phyloP scores from a whole-genome alignment of 2,888 invertebrate species.

The Melanchra persicariae region DNA sequence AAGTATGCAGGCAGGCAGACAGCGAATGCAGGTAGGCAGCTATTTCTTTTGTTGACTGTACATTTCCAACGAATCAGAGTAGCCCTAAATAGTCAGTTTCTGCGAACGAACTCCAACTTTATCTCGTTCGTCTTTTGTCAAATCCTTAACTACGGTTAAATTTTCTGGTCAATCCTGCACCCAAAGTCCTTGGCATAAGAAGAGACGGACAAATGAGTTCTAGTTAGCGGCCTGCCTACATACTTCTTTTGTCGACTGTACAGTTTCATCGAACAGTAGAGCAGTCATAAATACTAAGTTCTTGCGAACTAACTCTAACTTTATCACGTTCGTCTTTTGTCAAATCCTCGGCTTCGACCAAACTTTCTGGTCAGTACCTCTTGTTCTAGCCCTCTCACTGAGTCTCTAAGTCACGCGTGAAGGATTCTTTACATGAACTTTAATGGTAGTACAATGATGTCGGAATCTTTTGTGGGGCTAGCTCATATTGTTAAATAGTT shows the following conservation, averaged over 20 bases:
- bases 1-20: no score
- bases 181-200: no score
- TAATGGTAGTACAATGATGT: neutral
- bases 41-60: no score
- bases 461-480: slow-evolving; percentile 16
- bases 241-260: neutral
- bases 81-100: neutral
- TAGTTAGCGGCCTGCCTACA: no score
- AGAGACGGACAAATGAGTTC: no score
- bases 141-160: slow-evolving; percentile 8
- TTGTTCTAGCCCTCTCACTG: slow-evolving; percentile 30
- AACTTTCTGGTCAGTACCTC: slow-evolving; percentile 20
- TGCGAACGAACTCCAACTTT: slow-evolving; percentile 18
- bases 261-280: neutral
- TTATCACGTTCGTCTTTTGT: slow-evolving; percentile 3
- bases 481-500: neutral
- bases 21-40: no score
- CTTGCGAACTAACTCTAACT: slow-evolving; percentile 24
- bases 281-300: neutral
- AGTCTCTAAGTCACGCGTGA: slow-evolving; percentile 25
- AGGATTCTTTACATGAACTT: slow-evolving; percentile 26
- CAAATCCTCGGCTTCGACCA: slow-evolving; percentile 1
- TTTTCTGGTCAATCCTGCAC: slow-evolving; percentile 18
- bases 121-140: slow-evolving; percentile 5
- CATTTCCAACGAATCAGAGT: neutral